Evolutionary conservation across 2,888 invertebrate genomes (phyloP).

Genomic region (Hydrotaea diabolus): DNA sequence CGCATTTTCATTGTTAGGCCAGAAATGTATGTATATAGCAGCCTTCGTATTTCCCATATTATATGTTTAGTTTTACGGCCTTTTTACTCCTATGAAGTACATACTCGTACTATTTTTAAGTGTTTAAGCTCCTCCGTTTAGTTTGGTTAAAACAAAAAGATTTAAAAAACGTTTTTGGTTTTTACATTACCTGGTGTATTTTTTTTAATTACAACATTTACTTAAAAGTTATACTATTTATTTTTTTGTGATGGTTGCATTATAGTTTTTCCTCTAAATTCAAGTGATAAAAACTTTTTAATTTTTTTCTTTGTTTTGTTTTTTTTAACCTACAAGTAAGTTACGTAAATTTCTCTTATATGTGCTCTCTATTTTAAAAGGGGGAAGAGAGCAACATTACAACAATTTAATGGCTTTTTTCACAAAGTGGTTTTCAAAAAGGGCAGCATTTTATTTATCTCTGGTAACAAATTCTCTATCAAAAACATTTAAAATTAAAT

Average conservation of each 20-base stretch:
- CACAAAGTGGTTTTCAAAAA: slow-evolving; percentile 52
- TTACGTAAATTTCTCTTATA: slow-evolving; percentile 1
- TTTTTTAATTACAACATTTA: slow-evolving; percentile 60
- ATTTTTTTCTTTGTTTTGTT: too few relatives aligned
- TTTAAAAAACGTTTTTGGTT: background rate
- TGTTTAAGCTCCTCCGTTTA: background rate
- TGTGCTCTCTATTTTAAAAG: background rate
- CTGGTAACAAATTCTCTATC: slow-evolving; percentile 8
- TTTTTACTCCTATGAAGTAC: too few relatives aligned
- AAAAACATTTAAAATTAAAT: slow-evolving; percentile 40
- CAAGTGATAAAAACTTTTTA: slow-evolving; percentile 36
- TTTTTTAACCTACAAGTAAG: background rate
- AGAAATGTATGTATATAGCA: too few relatives aligned
- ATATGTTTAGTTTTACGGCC: too few relatives aligned
- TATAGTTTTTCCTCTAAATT: slow-evolving; percentile 41
- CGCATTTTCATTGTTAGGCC: too few relatives aligned
- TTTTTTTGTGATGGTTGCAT: background rate
- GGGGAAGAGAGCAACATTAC: slow-evolving; percentile 31
- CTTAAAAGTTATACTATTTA: slow-evolving; percentile 54
- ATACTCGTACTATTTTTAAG: too few relatives aligned
- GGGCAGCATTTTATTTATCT: slow-evolving; percentile 42
- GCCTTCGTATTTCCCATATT: too few relatives aligned
- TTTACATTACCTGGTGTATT: background rate
- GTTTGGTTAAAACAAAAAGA: background rate
- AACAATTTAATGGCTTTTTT: slow-evolving; percentile 49